These are phyloP conservation scores for Porites cylindrica DNA, from an alignment of 92 coral and sea anemone species.

Conservation along the genomic window DNA sequence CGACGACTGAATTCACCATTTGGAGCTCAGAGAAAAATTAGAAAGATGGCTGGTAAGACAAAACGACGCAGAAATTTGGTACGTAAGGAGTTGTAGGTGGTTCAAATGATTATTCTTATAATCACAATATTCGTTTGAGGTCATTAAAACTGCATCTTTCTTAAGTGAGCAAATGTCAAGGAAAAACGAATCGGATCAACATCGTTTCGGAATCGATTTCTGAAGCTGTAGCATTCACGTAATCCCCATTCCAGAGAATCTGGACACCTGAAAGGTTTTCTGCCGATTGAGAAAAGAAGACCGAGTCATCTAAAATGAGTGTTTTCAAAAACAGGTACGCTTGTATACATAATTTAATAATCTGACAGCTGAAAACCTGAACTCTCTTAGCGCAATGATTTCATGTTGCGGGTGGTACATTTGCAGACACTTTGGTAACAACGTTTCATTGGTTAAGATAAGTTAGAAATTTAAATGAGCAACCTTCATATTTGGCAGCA, in stretches of 20 bases:
- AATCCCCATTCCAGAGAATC: background rate
- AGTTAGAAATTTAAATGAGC: conserved; percentile 1
- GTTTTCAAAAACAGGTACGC: conserved; percentile 1
- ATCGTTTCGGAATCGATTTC: too few relatives aligned
- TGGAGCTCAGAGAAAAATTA: too few relatives aligned
- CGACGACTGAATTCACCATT: too few relatives aligned
- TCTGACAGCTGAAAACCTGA: background rate
- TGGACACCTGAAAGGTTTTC: background rate
- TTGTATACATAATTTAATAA: conserved; percentile 9
- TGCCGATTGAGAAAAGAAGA: background rate
- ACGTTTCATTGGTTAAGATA: conserved; percentile 13
- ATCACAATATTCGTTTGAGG: too few relatives aligned
- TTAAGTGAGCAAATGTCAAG: too few relatives aligned
- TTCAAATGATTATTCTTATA: too few relatives aligned
- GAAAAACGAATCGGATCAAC: too few relatives aligned
- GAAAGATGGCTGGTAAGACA: too few relatives aligned
- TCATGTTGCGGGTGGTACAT: conserved; percentile 40
- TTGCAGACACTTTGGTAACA: background rate
- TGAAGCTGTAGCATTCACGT: background rate
- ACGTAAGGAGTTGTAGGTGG: too few relatives aligned
- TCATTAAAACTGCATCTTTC: too few relatives aligned
- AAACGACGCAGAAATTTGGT: too few relatives aligned
- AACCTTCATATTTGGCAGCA: conserved; percentile 3
- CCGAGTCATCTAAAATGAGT: background rate
- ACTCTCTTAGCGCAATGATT: background rate